These are phyloP conservation scores for Ceratina australensis DNA, from an alignment of 1,140 invertebrate species.

Conservation along the genomic window DNA sequence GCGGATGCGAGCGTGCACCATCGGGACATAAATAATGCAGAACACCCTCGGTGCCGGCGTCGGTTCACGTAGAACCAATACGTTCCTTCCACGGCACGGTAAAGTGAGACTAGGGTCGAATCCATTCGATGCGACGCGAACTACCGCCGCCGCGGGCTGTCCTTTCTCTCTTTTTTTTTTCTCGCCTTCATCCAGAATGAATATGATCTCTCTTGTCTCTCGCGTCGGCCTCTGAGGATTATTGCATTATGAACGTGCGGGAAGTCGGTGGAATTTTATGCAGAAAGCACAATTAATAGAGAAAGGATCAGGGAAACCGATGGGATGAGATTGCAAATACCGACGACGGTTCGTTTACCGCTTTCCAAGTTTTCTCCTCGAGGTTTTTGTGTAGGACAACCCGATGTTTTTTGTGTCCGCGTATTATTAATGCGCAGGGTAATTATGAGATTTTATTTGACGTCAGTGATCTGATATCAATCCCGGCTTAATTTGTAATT, in stretches of 20 bases:
- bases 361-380: too few relatives aligned
- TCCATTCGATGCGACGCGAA: constrained; percentile 41
- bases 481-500: too few relatives aligned
- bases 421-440: too few relatives aligned
- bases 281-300: not conserved
- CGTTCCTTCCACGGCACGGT: constrained; percentile 54
- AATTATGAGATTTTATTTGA: too few relatives aligned
- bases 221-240: not conserved
- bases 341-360: too few relatives aligned
- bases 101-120: constrained; percentile 53
- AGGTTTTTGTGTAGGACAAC: too few relatives aligned
- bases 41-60: constrained; percentile 60
- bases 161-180: not conserved
- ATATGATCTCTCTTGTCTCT: constrained; percentile 1
- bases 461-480: too few relatives aligned
- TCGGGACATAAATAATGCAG: constrained; percentile 68
- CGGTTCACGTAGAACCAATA: constrained; percentile 68
- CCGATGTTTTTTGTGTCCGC: too few relatives aligned
- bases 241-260: not conserved
- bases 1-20: constrained; percentile 43
- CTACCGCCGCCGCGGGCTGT: not conserved
- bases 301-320: too few relatives aligned
- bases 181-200: constrained; percentile 2
- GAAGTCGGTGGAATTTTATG: not conserved
- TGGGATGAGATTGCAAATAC: too few relatives aligned